These are phyloP conservation scores for Limonius californicus DNA, from an alignment of 1,140 invertebrate genomes.

Conservation along the genomic window DNA sequence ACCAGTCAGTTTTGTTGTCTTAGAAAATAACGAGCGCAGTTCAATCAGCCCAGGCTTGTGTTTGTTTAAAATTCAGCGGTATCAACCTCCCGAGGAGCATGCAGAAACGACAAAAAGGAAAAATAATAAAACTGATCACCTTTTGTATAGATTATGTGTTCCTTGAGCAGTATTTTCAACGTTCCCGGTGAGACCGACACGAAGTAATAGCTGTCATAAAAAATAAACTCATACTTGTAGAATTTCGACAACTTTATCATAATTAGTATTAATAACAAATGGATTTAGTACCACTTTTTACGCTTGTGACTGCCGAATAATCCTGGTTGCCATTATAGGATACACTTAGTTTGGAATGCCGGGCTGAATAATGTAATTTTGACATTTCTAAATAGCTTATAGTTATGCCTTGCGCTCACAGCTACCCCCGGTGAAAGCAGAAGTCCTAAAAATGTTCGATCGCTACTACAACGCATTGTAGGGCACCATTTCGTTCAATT, in stretches of 20 bases:
- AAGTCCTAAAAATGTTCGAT: slow-evolving; percentile 26
- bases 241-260: slow-evolving; percentile 7
- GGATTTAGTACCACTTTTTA: slow-evolving; percentile 10
- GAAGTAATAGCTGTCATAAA: neutral
- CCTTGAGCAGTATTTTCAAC: too few species aligned
- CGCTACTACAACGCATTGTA: too few species aligned
- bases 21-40: too few species aligned
- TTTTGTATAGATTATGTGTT: too few species aligned
- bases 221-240: neutral
- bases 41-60: too few species aligned
- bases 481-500: too few species aligned
- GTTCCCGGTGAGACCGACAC: too few species aligned
- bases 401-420: slow-evolving; percentile 26
- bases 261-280: slow-evolving; percentile 14
- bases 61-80: too few species aligned
- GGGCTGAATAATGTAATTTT: slow-evolving; percentile 35
- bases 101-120: too few species aligned
- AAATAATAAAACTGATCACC: too few species aligned
- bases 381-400: slow-evolving; percentile 37
- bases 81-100: too few species aligned
- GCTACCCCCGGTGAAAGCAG: slow-evolving; percentile 28
- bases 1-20: too few species aligned
- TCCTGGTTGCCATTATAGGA: slow-evolving; percentile 2
- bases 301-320: slow-evolving; percentile 4
- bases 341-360: slow-evolving; percentile 22